A percentile compares a stretch with the other conserved stretches of the same genome.
Conservation (phyloP, 2,888 invertebrate genomes). For the Dryadula phaetusa region DNA sequence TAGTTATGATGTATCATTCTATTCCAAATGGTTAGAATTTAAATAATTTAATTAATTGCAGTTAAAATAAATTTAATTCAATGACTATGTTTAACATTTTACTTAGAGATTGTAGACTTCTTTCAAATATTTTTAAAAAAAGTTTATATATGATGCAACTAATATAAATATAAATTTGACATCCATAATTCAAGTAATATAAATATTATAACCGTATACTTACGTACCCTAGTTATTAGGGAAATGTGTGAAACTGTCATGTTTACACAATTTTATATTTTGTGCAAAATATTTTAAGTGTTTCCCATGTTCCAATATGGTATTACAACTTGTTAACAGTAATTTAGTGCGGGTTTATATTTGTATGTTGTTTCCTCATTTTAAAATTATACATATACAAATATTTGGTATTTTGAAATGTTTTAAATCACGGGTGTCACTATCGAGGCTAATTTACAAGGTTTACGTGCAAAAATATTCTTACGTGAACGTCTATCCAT, state of each 20-base stretch:
- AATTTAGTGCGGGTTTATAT: slow-evolving; percentile 20
- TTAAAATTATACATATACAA: slow-evolving; percentile 17
- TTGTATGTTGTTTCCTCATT: slow-evolving; percentile 21
- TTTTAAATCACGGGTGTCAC: slow-evolving; percentile 5
- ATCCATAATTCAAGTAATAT: no score
- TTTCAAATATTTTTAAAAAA: no score
- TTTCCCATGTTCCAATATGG: slow-evolving; percentile 28
- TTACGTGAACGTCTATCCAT: background rate
- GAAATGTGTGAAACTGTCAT: background rate
- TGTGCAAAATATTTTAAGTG: slow-evolving; percentile 10
- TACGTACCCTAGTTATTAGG: background rate
- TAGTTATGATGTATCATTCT: background rate
- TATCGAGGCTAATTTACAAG: slow-evolving; percentile 8
- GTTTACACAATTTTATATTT: slow-evolving; percentile 3
- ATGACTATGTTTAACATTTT: no score
- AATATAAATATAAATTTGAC: no score
- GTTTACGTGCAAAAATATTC: background rate
- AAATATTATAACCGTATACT: background rate
- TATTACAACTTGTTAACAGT: slow-evolving; percentile 16
- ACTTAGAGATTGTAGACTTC: no score
- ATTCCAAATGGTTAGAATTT: background rate
- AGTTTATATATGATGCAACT: no score
- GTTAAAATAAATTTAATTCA: no score
- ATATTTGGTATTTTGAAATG: slow-evolving; percentile 15
- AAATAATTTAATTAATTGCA: background rate